Conservation (phyloP, 2,113 vertebrate species). For the Corynorhinus townsendii region DNA sequence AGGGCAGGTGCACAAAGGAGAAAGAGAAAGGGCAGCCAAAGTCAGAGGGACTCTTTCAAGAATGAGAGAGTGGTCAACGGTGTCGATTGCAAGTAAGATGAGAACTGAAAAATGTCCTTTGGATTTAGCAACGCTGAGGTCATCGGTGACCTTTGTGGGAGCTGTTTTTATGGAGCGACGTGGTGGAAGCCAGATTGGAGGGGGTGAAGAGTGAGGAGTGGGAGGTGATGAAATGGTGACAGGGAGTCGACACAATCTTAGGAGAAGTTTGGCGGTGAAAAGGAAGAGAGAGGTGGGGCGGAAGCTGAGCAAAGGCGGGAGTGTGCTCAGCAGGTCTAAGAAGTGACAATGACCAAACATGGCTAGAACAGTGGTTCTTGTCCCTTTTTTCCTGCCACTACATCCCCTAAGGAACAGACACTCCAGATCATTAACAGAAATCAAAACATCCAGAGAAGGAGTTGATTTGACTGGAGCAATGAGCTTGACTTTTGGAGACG, state of each 20-base stretch:
- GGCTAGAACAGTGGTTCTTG: not conserved
- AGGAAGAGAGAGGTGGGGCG: not conserved
- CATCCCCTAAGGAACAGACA: not conserved
- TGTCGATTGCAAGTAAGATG: slow-evolving; percentile 37
- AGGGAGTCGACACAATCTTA: slow-evolving; percentile 10
- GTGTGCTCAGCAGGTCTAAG: not conserved
- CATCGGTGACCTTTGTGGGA: slow-evolving; percentile 57
- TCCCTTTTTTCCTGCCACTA: not conserved
- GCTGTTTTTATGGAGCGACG: slow-evolving; percentile 24
- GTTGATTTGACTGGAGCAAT: not conserved
- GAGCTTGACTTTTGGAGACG: not conserved
- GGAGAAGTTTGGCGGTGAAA: not conserved
- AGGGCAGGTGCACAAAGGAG: not conserved
- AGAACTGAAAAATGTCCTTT: slow-evolving; percentile 58
- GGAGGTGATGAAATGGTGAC: slow-evolving; percentile 31
- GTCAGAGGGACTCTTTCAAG: not conserved
- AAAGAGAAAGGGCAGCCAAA: not conserved
- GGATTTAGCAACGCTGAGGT: slow-evolving; percentile 55
- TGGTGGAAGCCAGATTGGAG: slow-evolving; percentile 46
- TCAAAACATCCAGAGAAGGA: not conserved
- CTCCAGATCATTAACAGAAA: not conserved
- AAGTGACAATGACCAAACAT: not conserved
- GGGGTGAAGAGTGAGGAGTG: slow-evolving; percentile 28
- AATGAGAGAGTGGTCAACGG: not conserved
- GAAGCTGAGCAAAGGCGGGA: not conserved